phyloP scores from a whole-genome alignment of 2,888 invertebrate species.

The Archips xylosteana region DNA sequence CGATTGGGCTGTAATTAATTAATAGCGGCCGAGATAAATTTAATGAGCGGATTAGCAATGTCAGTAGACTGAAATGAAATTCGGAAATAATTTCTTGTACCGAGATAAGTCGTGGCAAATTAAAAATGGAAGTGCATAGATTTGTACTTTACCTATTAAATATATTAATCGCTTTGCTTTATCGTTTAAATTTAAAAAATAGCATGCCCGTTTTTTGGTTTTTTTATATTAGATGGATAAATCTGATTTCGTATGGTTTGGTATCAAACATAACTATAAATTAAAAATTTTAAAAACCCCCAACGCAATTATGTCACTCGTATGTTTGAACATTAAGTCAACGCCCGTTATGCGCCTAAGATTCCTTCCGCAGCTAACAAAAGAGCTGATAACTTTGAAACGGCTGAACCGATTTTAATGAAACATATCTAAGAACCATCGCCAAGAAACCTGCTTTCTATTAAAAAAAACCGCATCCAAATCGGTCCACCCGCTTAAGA shows the following conservation, averaged over 20 bases:
- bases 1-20: slow-evolving; percentile 3
- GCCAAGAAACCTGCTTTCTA: too few relatives aligned
- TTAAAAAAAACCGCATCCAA: too few relatives aligned
- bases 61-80: neutral
- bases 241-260: neutral
- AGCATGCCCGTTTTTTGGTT: neutral
- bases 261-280: too few relatives aligned
- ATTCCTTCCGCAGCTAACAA: too few relatives aligned
- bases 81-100: neutral
- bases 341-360: too few relatives aligned
- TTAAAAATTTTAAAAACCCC: too few relatives aligned
- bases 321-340: too few relatives aligned
- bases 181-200: neutral
- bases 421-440: too few relatives aligned
- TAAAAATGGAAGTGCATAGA: neutral
- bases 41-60: slow-evolving; percentile 9
- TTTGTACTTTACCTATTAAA: neutral
- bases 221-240: neutral
- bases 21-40: slow-evolving; percentile 3
- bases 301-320: too few relatives aligned
- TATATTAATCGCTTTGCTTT: neutral
- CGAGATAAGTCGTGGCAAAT: neutral
- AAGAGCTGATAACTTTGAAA: too few relatives aligned
- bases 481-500: too few relatives aligned
- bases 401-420: too few relatives aligned